Conservation (phyloP, 1,140 invertebrate genomes). For the Fopius arisanus region DNA sequence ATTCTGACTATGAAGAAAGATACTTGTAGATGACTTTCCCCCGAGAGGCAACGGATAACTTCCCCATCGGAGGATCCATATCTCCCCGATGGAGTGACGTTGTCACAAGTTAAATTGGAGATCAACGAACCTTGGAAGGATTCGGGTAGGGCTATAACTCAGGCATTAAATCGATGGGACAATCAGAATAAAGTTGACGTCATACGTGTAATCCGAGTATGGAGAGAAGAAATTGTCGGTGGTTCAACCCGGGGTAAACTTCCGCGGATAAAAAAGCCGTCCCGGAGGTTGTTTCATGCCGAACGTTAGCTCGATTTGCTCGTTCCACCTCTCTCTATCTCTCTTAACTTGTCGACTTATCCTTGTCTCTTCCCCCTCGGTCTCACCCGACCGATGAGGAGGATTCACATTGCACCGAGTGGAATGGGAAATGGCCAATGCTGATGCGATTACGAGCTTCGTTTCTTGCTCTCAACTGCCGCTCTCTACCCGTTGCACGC, state of each 20-base stretch:
- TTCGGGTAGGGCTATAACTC: neutral
- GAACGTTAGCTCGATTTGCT: constrained; percentile 33
- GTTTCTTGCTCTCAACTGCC: constrained; percentile 44
- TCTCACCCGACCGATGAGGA: constrained; percentile 15
- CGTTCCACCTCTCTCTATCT: constrained; percentile 27
- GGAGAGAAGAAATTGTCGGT: neutral
- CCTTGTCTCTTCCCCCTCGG: neutral
- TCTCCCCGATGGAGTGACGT: neutral
- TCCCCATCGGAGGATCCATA: neutral
- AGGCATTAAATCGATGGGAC: neutral
- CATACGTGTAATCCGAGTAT: constrained; percentile 2
- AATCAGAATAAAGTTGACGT: neutral
- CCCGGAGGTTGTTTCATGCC: constrained; percentile 17
- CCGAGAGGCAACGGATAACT: no score
- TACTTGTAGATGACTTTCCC: no score
- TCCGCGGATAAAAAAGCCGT: constrained; percentile 18
- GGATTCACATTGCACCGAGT: constrained; percentile 15
- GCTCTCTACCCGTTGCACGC: constrained; percentile 29
- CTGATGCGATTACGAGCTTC: constrained; percentile 37
- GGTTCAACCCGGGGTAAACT: constrained; percentile 12
- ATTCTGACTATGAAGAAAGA: no score
- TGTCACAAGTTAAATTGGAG: neutral
- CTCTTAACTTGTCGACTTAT: neutral
- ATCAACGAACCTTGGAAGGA: neutral
- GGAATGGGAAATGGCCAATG: constrained; percentile 34